Evolutionary conservation across 2,113 vertebrate genomes (phyloP).

Genomic region (Toxotes chatareus): DNA sequence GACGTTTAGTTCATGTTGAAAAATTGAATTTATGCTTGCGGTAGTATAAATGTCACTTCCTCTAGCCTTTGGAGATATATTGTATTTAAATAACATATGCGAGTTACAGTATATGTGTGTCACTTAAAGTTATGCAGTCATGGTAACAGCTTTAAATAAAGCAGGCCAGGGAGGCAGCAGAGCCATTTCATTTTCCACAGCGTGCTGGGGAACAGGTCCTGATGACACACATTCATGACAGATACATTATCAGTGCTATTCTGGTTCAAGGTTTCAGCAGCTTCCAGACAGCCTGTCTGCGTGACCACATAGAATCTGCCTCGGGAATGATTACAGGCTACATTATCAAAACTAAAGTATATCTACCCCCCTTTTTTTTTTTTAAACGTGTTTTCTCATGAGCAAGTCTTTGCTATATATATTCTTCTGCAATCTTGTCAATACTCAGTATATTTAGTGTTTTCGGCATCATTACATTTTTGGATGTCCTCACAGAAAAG

Average conservation of each 20-base stretch:
- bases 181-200: slow-evolving; percentile 65
- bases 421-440: not conserved
- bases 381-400: not conserved
- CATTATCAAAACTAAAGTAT: slow-evolving; percentile 25
- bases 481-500: not conserved
- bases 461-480: not conserved
- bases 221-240: slow-evolving; percentile 76
- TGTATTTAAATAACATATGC: slow-evolving; percentile 52
- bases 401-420: not conserved
- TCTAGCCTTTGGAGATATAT: slow-evolving; percentile 13
- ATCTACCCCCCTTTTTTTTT: not conserved
- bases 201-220: slow-evolving; percentile 46
- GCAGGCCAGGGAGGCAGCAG: slow-evolving; percentile 33
- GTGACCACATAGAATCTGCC: slow-evolving; percentile 30
- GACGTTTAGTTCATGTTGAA: slow-evolving; percentile 14
- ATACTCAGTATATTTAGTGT: not conserved
- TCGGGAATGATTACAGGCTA: slow-evolving; percentile 21
- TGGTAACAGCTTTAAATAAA: slow-evolving; percentile 72
- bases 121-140: slow-evolving; percentile 51
- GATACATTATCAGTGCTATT: slow-evolving; percentile 81
- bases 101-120: slow-evolving; percentile 37
- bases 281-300: slow-evolving; percentile 67
- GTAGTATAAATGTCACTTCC: slow-evolving; percentile 12
- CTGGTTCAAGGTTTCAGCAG: slow-evolving; percentile 69
- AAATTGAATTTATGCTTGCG: not conserved